These are phyloP conservation scores for Drosophila nr. medialis DNA, from an alignment of 2,888 invertebrate genomes.

Conservation along the genomic window DNA sequence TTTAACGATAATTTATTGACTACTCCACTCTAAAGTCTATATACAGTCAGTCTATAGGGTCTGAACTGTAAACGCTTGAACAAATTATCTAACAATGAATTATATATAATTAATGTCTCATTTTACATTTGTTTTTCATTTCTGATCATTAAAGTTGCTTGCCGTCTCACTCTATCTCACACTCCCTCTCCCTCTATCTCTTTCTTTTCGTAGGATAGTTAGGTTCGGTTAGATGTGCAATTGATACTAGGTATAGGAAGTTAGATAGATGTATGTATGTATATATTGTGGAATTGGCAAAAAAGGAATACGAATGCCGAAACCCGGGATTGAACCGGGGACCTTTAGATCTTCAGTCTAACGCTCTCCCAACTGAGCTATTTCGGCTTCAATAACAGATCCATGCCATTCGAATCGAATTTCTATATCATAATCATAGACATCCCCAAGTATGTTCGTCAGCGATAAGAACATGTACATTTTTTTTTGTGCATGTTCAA, in stretches of 20 bases:
- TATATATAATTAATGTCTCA: slow-evolving; percentile 46
- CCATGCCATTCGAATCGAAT: not conserved
- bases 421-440: not conserved
- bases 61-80: slow-evolving; percentile 13
- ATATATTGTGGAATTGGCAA: not conserved
- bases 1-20: slow-evolving; percentile 49
- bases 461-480: not conserved
- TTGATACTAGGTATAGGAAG: not conserved
- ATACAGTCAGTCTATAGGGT: not conserved
- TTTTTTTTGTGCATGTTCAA: not conserved
- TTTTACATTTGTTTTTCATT: slow-evolving; percentile 2
- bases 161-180: not conserved
- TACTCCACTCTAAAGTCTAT: not conserved
- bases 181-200: not conserved
- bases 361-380: slow-evolving; percentile 85
- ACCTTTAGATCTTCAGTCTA: slow-evolving; percentile 84
- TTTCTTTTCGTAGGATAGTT: not conserved
- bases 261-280: not conserved
- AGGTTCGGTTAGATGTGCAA: not conserved
- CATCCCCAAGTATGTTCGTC: not conserved
- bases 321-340: slow-evolving; percentile 84
- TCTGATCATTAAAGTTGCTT: not conserved
- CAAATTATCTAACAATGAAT: slow-evolving; percentile 49
- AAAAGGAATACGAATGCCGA: slow-evolving; percentile 47
- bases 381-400: slow-evolving; percentile 69